Base-by-base conservation (phyloP, 2,113 vertebrate genomes). In the Notiomystis cincta region DNA sequence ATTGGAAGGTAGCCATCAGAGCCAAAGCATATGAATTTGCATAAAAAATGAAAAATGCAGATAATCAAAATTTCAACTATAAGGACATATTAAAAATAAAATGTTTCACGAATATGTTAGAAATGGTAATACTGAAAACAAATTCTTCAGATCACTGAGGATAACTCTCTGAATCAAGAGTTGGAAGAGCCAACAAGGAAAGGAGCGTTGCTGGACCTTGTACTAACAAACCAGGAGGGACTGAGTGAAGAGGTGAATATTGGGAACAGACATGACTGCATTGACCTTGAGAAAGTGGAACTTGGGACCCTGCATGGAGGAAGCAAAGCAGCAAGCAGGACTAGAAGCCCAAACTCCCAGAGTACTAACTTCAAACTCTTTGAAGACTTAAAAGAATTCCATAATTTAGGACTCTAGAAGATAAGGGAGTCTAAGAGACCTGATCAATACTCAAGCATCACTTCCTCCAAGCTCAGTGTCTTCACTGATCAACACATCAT, bases 21-120 rank as follows among this genome's bases (percentile, higher is more conserved):
- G 6, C 3, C 27, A 27, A 79, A 44, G 3, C 0, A 2, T 53
- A 44, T 11, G 1, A 31, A 10, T 40, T 70, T 35, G 19, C 31
- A 23, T 27, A 53, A 76, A 76, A 83, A 81, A 60, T 42, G 24
- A 6, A 66, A 77, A 30, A 31, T 45, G 27, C 4, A 24, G 9
- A 11, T 44, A 69, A 48, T 50, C 6, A 40, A 35, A 58, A 8
- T 78, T 78, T 33, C 9, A 67, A 13, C 3, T 20, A 4, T 6
- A 65, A 75, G 10, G 10, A 40, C 35, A 75, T 15, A 56, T 14
- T 11, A 61, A 42, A 67, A 45, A 47, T 8, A 9, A 31, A 47
- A 48, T 23, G 0, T 45, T 40, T 14, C 7, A 54, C 22, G 94
- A 73, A 54, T 60, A 13, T 9, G 54, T 56, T 64, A 64, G 33